Conservation (phyloP, 1,140 invertebrate genomes). For the Zaprionus nigranus region DNA sequence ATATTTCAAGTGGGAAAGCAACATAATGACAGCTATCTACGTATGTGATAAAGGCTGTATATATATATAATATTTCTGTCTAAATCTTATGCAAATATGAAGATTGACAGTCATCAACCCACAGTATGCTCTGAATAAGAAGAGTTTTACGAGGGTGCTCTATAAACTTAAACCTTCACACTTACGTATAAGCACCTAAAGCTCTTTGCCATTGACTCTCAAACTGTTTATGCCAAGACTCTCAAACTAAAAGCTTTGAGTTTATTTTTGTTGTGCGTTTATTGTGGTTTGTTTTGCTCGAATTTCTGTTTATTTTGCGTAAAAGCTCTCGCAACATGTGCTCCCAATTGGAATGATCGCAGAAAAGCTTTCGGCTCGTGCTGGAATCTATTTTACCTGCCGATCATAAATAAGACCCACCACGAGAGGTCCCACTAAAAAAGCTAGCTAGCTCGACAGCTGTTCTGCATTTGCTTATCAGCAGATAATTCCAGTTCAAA, state of each 20-base stretch:
- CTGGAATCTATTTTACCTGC: constrained; percentile 38
- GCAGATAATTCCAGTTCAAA: constrained; percentile 10
- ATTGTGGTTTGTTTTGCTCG: constrained; percentile 59
- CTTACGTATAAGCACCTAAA: not conserved
- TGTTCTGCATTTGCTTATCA: constrained; percentile 41
- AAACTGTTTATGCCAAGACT: not conserved
- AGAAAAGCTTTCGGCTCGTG: constrained; percentile 45
- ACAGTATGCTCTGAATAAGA: too few species aligned
- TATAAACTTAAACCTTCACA: not conserved
- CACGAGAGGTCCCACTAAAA: not conserved
- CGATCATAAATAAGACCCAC: constrained; percentile 26
- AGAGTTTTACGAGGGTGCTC: not conserved
- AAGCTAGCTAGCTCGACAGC: constrained; percentile 16
- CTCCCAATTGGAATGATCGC: constrained; percentile 27
- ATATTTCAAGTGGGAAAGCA: too few species aligned
- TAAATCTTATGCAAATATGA: too few species aligned
- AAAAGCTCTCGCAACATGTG: constrained; percentile 18
- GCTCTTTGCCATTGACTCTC: constrained; percentile 16
- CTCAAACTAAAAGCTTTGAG: constrained; percentile 13
- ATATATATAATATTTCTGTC: too few species aligned
- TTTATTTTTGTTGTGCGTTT: constrained; percentile 14
- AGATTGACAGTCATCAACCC: too few species aligned
- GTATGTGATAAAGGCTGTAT: too few species aligned
- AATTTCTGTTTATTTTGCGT: constrained; percentile 63
- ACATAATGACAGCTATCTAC: too few species aligned